A percentile compares a stretch with the other conserved stretches of the same genome.
Evolutionary conservation across 2,888 invertebrate species (phyloP).

Genomic region (Stenodera caucasica): DNA sequence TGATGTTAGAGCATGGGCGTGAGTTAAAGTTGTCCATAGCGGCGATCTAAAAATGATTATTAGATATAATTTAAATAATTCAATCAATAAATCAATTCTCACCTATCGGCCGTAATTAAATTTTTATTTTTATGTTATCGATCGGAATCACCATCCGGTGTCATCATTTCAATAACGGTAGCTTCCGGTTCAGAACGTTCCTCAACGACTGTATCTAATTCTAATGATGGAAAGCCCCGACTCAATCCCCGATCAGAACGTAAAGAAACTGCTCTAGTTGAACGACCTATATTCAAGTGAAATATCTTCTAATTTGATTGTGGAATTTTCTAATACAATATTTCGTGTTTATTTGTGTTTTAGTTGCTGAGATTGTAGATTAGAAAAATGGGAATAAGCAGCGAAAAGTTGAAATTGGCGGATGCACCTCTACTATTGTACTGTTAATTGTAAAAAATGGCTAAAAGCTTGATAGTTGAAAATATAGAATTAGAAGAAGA

Average conservation of each 20-base stretch:
- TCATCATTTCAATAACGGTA: slow-evolving; percentile 52
- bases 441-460: too few relatives aligned
- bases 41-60: slow-evolving; percentile 64
- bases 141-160: slow-evolving; percentile 50
- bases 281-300: slow-evolving; percentile 53
- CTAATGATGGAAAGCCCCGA: slow-evolving; percentile 74
- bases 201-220: slow-evolving; percentile 82
- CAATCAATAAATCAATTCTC: too few relatives aligned
- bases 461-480: too few relatives aligned
- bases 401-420: too few relatives aligned
- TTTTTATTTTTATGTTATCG: slow-evolving; percentile 52
- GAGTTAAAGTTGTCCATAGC: slow-evolving; percentile 79
- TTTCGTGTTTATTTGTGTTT: too few relatives aligned
- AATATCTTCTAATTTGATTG: too few relatives aligned
- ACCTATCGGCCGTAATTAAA: slow-evolving; percentile 49
- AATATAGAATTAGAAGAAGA: too few relatives aligned
- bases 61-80: neutral
- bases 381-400: too few relatives aligned
- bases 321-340: too few relatives aligned
- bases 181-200: slow-evolving; percentile 71
- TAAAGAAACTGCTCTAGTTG: slow-evolving; percentile 64
- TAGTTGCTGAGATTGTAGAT: too few relatives aligned
- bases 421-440: too few relatives aligned
- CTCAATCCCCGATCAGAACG: slow-evolving; percentile 69
- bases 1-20: slow-evolving; percentile 62